Evolutionary conservation across 2,113 vertebrate genomes (phyloP), one percentile per base, ranked within the genome.

Genomic region (Corvus hawaiiensis): DNA sequence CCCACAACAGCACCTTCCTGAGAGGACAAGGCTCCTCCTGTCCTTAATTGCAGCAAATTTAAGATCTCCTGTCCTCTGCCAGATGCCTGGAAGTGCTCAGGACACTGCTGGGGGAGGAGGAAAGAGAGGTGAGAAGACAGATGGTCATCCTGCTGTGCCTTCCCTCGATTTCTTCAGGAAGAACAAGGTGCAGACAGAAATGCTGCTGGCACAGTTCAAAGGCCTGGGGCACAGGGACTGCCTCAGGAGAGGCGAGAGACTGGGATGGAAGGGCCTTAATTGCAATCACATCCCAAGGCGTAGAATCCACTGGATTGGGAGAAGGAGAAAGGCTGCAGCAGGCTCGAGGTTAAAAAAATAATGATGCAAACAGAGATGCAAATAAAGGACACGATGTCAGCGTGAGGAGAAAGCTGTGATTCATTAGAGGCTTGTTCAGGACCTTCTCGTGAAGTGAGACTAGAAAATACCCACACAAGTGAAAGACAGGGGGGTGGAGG

Each of bases 391-490:
- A 75, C 21, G 9, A 20, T 81, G 94, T 91, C 89, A 94, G 22
- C 39, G 69, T 7, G 77, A 94, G 84, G 69, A 84, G 94, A 89
- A 97, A 95, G 90, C 96, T 94, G 90, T 91, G 92, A 94, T 67
- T 96, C 96, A 96, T 95, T 90, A 96, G 89, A 77, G 85, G 79
- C 73, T 90, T 30, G 26, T 44, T 64, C 77, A 84, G 69, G 90
- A 86, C 79, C 80, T 93, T 54, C 61, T 41, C 9, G 2, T 8
- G 32, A 88, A 86, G 68, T 5, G 41, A 94, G 88, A 71, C 90
- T 64, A 76, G 56, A 71, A 95, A 96, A 88, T 39, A 78, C 72
- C 63, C 92, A 48, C 67, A 59, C 2, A 2, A 80, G 82, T 2
- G 22, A 56, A 32, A 84, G 85, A 39, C 15, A 1, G 69, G 67